A percentile compares a stretch with the other conserved stretches of the same genome.
Conservation (phyloP, 2,113 vertebrate genomes). For the Paraplagusia blochii region DNA sequence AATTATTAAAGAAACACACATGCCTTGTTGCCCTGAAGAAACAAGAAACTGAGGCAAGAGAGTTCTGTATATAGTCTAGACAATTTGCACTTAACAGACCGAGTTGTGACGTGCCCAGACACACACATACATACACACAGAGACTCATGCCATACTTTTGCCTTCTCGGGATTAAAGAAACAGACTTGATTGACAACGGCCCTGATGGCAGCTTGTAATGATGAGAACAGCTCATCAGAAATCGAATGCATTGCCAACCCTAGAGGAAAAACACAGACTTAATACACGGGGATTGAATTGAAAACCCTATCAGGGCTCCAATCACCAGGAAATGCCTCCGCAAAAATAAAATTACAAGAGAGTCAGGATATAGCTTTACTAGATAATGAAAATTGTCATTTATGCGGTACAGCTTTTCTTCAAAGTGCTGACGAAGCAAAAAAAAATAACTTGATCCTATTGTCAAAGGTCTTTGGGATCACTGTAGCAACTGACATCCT, state of each 20-base stretch:
- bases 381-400: slow-evolving; percentile 27
- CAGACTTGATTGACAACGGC: slow-evolving; percentile 8
- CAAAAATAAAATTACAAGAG: slow-evolving; percentile 35
- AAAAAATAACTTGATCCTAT: slow-evolving; percentile 23
- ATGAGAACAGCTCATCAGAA: slow-evolving; percentile 35
- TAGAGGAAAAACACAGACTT: slow-evolving; percentile 22
- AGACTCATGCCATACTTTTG: slow-evolving; percentile 79
- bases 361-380: slow-evolving; percentile 2
- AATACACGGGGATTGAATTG: slow-evolving; percentile 20
- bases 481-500: too few relatives aligned
- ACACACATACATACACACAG: slow-evolving; percentile 16
- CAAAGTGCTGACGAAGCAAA: slow-evolving; percentile 16
- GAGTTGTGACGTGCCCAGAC: slow-evolving; percentile 33
- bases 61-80: slow-evolving; percentile 3
- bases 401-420: slow-evolving; percentile 7
- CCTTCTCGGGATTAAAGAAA: slow-evolving; percentile 71
- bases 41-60: slow-evolving; percentile 3
- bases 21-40: slow-evolving; percentile 62
- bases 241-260: slow-evolving; percentile 24
- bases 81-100: slow-evolving; percentile 30
- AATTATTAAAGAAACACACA: neutral
- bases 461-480: slow-evolving; percentile 14
- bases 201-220: slow-evolving; percentile 15
- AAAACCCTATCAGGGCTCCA: slow-evolving; percentile 21
- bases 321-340: slow-evolving; percentile 43